Base-by-base conservation (phyloP, 2,797 vertebrate species). In the Smutsia gigantea region DNA sequence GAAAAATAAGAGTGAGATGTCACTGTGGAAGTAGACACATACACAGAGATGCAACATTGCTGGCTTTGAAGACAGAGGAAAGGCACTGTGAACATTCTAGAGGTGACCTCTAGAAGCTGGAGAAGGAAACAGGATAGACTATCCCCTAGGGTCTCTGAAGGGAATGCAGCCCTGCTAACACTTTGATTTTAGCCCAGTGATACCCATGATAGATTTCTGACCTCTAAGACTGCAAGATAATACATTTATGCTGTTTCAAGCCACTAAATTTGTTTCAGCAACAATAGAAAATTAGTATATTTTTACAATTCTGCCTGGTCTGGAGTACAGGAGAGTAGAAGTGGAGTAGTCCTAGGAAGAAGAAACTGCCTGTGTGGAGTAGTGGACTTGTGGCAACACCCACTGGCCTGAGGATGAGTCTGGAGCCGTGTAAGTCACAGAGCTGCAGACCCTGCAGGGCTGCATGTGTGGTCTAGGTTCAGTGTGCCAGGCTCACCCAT, bases 31-130 rank as follows among this genome's bases (percentile, higher is more conserved):
- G 49, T 66, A 81, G 19, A 63, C 19, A 59, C 31, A 63, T 14
- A 59, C 31, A 42, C 21, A 81, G 13, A 55, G 25, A 79, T 7
- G 7, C 11, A 69, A 11, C 2, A 1, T 34, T 51, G 0, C 14
- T 94, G 42, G 12, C 19, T 63, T 55, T 77, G 27, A 64, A 64
- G 13, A 64, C 27, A 11, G 31, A 69, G 9, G 18, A 31, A 71
- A 66, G 8, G 7, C 0, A 10, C 57, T 0, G 9, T 0, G 7
- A 42, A 1, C 34, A n/a, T 19, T 31, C 46, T 14, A n/a, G 1
- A 12, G 29, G 17, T 14, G 13, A 27, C 21, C 63, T 69, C 53
- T 42, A 27, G 27, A 87, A 66, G 7, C 9, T n/a, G 18, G 27
- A 53, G n/a, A n/a, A 53, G 2, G 12, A 18, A 18, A 49, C 21